Base-by-base conservation (phyloP, 2,113 vertebrate genomes). In the Salvator merianae region DNA sequence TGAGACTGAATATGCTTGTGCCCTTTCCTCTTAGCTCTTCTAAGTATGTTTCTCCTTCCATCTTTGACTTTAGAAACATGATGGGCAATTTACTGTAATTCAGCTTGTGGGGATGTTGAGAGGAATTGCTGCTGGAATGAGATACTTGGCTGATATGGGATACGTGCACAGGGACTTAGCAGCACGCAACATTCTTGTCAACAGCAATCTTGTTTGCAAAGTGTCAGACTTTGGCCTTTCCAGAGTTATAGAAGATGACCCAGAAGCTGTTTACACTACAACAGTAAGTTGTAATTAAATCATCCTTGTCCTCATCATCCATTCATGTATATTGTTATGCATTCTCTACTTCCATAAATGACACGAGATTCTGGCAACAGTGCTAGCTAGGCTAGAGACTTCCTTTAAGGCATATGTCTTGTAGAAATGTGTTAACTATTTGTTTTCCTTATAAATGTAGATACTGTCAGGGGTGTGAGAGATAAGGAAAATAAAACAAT, bases 181-280 rank as follows among this genome's bases (percentile, higher is more conserved):
- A 7, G 99, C 98, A 5, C 97, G 98, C 40, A 99, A 99, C 95
- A 97, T 99, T 95, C 98, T 99, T 83, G 98, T 99, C 96, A 99
- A 99, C 96, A 99, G 99, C 96, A 99, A 99, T 94, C 98, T 99
- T 83, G 98, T 99, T 90, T 99, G 99, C 94, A 99, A 99, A 97
- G 99, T 99, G 91, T 99, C 99, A 43, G 98, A 99, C 95, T 99
- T 99, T 76, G 99, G 98, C 88, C 96, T 99, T 93, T 99, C 98
- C 84, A 97, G 98, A 95, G 97, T 99, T 94, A 97, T 99, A 94
- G 98, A 99, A 94, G 98, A 99, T 76, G 99, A 99, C 92, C 97
- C 98, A 2, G 98, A 99, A 94, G 98, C 99, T 62, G 98, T 99
- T 95, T 99, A 99, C 93, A 99, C 99, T 87, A 99, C 98, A 65